phyloP scores from a whole-genome alignment of 2,797 vertebrate species.

The Staurois parvus region DNA sequence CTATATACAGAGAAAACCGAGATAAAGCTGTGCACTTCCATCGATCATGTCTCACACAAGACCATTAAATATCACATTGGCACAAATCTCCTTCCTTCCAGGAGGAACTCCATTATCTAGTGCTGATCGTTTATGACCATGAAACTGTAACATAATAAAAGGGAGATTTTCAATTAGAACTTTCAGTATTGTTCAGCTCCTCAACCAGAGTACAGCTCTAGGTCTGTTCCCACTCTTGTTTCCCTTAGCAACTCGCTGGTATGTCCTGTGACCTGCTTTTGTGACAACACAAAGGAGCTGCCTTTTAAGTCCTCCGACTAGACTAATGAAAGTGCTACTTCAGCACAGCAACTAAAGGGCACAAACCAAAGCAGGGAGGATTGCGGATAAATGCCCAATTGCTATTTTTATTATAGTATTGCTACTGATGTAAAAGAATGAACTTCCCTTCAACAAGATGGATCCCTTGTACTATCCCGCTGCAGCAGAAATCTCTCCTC shows the following conservation, averaged over 20 bases:
- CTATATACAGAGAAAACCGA: not conserved
- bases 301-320: not conserved
- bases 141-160: not conserved
- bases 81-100: not conserved
- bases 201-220: not conserved
- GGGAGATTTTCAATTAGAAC: not conserved
- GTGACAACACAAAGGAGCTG: not conserved
- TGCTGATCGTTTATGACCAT: not conserved
- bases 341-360: not conserved
- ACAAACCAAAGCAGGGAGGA: not conserved
- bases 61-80: not conserved
- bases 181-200: not conserved
- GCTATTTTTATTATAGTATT: not conserved
- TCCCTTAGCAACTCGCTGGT: constrained; percentile 11
- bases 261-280: not conserved
- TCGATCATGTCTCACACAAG: not conserved
- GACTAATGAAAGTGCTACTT: not conserved
- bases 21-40: not conserved
- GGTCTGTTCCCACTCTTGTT: not conserved
- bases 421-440: not conserved
- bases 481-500: too few species aligned
- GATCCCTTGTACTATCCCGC: too few species aligned
- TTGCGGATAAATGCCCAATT: not conserved
- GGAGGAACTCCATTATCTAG: not conserved
- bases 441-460: too few species aligned